Base-by-base conservation (phyloP, 2,113 vertebrate species). In the Chaetura pelagica region DNA sequence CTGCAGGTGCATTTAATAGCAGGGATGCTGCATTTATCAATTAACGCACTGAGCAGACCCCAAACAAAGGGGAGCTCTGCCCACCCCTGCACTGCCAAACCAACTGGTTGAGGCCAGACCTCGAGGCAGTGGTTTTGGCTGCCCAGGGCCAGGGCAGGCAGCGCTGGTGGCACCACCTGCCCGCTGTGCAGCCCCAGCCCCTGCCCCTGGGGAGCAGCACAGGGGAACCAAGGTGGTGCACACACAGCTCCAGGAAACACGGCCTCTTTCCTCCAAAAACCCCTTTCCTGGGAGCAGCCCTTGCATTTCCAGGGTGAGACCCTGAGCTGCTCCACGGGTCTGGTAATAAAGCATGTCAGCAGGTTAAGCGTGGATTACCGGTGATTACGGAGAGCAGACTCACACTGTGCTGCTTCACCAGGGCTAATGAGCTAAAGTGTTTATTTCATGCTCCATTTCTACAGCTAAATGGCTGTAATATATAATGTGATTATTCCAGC, bases 361-460 rank as follows among this genome's bases (percentile, higher is more conserved):
- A 49, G 73, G 34, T 38, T 82, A 30, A 71, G 67, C 81, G 5
- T 3, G 84, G 80, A 55, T 94, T 88, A 57, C 69, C 49, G 52
- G 17, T 87, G 96, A 88, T 95, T 67, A 69, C 52, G 49, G 87
- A 16, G 12, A 92, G 84, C 83, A 87, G 76, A 7, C 91, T 87
- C 94, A 82, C 58, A 30, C 91, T 38, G 75, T 54, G 84, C 79
- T 73, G 3, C 95, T 64, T 32, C 16, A 40, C 73, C 57, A 49
- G 89, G 90, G 87, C 91, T 97, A 92, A 97, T 91, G 93, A 97
- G 90, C 87, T 78, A 22, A 91, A 96, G 89, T 96, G 95, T 97
- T 98, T 96, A 96, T 97, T 97, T 97, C 95, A 94, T 94, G 97
- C 96, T 96, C 79, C 90, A 94, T 97, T 97, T 97, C 95, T 93